Conservation (phyloP, 1,140 invertebrate genomes). For the Ridgeia piscesae region DNA sequence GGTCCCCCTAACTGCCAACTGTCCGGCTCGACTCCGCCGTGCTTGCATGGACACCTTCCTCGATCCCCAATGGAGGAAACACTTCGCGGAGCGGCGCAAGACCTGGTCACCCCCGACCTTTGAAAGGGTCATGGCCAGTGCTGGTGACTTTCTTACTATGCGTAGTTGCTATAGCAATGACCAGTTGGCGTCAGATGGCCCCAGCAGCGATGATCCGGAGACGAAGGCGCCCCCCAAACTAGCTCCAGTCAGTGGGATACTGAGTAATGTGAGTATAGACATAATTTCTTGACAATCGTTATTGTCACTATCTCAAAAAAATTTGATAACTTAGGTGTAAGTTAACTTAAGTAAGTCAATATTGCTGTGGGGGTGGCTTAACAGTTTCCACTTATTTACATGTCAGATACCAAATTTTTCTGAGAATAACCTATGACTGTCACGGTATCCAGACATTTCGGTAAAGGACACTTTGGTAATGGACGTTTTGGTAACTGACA, state of each 20-base stretch:
- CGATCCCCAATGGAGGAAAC: neutral
- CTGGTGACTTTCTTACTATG: neutral
- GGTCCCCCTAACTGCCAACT: neutral
- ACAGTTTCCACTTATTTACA: no score
- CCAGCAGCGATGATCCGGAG: neutral
- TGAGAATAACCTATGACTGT: no score
- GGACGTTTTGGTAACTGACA: no score
- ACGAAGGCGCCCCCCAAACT: conserved; percentile 12
- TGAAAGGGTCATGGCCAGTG: conserved; percentile 14
- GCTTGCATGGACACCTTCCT: neutral
- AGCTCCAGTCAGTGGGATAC: conserved; percentile 8
- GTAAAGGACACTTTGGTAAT: no score
- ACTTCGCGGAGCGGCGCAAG: conserved; percentile 16
- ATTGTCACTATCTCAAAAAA: neutral
- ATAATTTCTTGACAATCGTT: neutral
- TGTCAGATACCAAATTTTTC: no score
- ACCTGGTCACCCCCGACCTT: conserved; percentile 30
- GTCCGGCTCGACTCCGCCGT: neutral
- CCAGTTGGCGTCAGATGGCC: neutral
- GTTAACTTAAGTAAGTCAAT: no score
- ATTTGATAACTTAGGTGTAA: no score
- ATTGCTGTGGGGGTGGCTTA: no score
- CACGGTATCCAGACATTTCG: no score
- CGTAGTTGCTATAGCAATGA: conserved; percentile 17
- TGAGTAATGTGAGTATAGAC: neutral